Evolutionary conservation across 2,113 vertebrate species (phyloP), one percentile per base, ranked within the genome.

Genomic region (Epinephelus fuscoguttatus): DNA sequence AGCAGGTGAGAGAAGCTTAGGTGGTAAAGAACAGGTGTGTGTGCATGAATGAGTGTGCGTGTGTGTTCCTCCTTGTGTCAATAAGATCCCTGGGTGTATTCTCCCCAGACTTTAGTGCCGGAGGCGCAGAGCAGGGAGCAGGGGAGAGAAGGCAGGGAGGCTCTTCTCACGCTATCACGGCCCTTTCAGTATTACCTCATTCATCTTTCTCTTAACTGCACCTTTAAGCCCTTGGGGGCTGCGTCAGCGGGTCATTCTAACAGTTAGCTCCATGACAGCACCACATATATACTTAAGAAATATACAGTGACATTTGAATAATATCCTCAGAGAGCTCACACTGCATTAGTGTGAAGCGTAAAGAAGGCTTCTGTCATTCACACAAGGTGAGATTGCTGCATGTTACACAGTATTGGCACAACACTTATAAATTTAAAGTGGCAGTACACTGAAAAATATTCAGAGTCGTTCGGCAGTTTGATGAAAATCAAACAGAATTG

Each of bases 1-100:
- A 99, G 77, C 98, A 99, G 98, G 98, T 99, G 90, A 95, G 98
- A 52, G 11, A 21, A n/a, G 71, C 73, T 64, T 56, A 69, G 25
- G 12, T 18, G 50, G 27, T 30, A 52, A 50, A 63, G 66, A 75
- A 45, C 47, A 30, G 0, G 72, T 66, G 64, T 71, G 75, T 73
- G 71, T 53, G 56, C 3, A 10, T 64, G 61, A 18, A 13, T 19
- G 55, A n/a, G 61, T 42, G 30, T 37, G 71, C 73, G 55, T 67
- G 70, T 71, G 66, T 70, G 57, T 75, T 77, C 60, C 56, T 67
- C 52, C 70, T 27, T 67, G 61, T 73, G 59, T 80, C 42, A 13
- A 42, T 75, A 79, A n/a, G 56, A 87, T 81, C 61, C 69, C 60
- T 49, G 56, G 27, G 78, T 78, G 79, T 61, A 49, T 70, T 80